These are phyloP conservation scores for Nanorana parkeri DNA, from an alignment of 2,113 vertebrate genomes.

Conservation along the genomic window DNA sequence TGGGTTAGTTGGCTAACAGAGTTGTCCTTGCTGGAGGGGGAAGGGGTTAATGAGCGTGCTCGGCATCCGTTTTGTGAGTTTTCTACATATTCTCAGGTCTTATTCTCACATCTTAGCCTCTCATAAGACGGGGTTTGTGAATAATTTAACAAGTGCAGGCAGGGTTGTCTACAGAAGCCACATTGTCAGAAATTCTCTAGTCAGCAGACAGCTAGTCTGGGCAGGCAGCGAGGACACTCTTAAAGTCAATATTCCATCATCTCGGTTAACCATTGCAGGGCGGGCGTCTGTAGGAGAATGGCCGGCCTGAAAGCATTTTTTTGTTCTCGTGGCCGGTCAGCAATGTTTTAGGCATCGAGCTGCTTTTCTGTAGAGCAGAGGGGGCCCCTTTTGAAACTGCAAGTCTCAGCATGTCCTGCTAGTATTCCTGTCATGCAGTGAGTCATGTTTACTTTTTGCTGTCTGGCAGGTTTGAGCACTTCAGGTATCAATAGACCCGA, in stretches of 20 bases:
- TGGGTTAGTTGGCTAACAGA: background rate
- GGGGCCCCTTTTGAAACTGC: too few species aligned
- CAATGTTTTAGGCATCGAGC: too few species aligned
- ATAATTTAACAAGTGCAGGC: constrained; percentile 62
- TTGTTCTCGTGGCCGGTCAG: background rate
- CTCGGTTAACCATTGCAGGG: constrained; percentile 55
- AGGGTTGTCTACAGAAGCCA: constrained; percentile 61
- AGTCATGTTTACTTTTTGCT: constrained; percentile 54
- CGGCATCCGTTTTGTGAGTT: background rate
- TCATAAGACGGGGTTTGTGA: constrained; percentile 61
- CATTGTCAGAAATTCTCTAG: constrained; percentile 60
- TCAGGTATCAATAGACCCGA: constrained; percentile 18
- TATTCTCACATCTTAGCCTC: constrained; percentile 58
- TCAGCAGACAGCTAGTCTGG: constrained; percentile 69
- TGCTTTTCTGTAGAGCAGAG: too few species aligned
- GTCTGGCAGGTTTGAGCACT: constrained; percentile 70
- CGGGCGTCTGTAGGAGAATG: background rate
- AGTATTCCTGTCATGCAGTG: too few species aligned
- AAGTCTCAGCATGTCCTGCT: too few species aligned
- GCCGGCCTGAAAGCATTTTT: background rate
- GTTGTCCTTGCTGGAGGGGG: background rate
- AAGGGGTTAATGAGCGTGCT: background rate
- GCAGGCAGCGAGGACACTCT: constrained; percentile 58
- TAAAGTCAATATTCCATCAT: constrained; percentile 63
- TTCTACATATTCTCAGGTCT: constrained; percentile 40